phyloP scores from a whole-genome alignment of 2,797 vertebrate genomes.

The Manis crassicaudata region DNA sequence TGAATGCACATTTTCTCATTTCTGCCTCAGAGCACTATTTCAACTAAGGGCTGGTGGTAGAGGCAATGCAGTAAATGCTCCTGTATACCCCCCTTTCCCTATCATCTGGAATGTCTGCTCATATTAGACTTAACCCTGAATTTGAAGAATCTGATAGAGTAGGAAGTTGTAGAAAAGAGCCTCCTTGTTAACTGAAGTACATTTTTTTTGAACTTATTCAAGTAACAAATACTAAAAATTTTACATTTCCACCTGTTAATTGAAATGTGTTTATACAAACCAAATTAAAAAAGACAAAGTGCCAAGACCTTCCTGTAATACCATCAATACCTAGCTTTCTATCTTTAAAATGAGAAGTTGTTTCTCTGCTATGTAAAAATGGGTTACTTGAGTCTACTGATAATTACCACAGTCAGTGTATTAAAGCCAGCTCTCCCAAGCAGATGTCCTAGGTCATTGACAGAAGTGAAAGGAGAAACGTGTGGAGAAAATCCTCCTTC shows the following conservation, averaged over 20 bases:
- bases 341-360: slow-evolving; percentile 37
- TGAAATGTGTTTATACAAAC: neutral
- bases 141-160: neutral
- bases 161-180: neutral
- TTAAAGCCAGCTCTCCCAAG: slow-evolving; percentile 94
- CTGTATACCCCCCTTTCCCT: neutral
- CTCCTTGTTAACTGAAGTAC: slow-evolving; percentile 15
- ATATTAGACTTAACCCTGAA: neutral
- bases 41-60: neutral
- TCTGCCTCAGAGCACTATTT: neutral
- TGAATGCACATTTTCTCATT: neutral
- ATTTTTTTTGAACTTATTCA: slow-evolving; percentile 6
- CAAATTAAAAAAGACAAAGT: neutral
- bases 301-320: neutral
- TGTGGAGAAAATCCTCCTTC: slow-evolving; percentile 96
- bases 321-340: neutral
- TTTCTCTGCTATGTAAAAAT: neutral
- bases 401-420: slow-evolving; percentile 95
- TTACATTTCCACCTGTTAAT: slow-evolving; percentile 2
- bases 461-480: slow-evolving; percentile 93
- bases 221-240: slow-evolving; percentile 26
- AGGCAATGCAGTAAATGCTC: neutral
- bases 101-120: neutral
- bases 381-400: neutral
- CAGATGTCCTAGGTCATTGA: slow-evolving; percentile 94